Conservation (phyloP, 37 sponge, comb jelly and placozoan species). For the Haliclona indistincta region DNA sequence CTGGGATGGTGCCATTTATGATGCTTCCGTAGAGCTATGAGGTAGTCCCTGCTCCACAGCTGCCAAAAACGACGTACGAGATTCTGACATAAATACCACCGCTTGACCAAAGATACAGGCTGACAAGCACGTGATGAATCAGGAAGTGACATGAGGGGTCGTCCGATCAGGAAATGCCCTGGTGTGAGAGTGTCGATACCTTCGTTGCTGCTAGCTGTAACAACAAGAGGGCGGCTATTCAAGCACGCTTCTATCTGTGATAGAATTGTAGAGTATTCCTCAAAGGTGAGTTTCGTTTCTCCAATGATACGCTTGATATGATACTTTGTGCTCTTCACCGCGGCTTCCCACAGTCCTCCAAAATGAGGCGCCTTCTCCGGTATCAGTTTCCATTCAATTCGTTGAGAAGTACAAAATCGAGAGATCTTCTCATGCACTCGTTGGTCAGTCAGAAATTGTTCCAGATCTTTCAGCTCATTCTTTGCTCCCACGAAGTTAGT, state of each 20-base stretch:
- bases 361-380: slow-evolving; percentile 24
- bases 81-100: no score
- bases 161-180: no score
- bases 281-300: slow-evolving; percentile 5
- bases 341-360: slow-evolving; percentile 21
- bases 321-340: slow-evolving; percentile 1
- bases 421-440: slow-evolving; percentile 1
- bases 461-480: slow-evolving; percentile 23
- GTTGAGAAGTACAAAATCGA: slow-evolving; percentile 2
- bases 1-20: no score
- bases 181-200: no score
- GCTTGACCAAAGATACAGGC: no score
- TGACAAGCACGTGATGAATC: no score
- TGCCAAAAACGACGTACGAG: no score
- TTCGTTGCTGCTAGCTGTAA: no score
- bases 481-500: slow-evolving; percentile 37
- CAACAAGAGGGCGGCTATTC: slow-evolving; percentile 20
- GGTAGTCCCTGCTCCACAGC: no score
- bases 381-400: slow-evolving; percentile 26
- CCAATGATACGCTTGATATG: neutral
- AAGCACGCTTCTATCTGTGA: slow-evolving; percentile 17
- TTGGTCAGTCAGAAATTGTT: neutral
- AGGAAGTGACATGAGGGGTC: no score
- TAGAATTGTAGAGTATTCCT: neutral
- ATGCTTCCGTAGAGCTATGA: no score